These are phyloP conservation scores for Alauda arvensis DNA, from an alignment of 2,797 vertebrate genomes.

Conservation along the genomic window DNA sequence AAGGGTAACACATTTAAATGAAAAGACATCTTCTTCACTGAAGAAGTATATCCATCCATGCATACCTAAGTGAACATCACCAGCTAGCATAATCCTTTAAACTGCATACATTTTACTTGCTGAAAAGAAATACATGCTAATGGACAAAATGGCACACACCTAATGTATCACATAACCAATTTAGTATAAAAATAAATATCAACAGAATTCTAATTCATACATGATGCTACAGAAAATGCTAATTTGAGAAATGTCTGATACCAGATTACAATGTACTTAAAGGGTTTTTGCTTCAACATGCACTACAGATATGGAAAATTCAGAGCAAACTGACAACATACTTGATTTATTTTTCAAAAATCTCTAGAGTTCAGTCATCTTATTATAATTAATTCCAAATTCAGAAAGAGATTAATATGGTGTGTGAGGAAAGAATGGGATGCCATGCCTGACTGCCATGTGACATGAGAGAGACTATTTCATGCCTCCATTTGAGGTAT, in stretches of 20 bases:
- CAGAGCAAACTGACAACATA: slow-evolving; percentile 19
- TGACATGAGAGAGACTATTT: neutral
- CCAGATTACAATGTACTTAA: slow-evolving; percentile 29
- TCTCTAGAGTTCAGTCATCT: slow-evolving; percentile 46
- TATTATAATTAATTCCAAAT: slow-evolving; percentile 46
- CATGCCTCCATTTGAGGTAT: neutral
- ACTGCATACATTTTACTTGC: neutral
- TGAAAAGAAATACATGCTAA: slow-evolving; percentile 46
- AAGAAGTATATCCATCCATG: neutral
- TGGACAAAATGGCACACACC: neutral
- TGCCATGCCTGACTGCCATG: slow-evolving; percentile 25
- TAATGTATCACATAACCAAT: neutral
- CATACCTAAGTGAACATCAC: neutral
- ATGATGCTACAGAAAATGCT: slow-evolving; percentile 19
- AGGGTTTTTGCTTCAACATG: slow-evolving; percentile 3
- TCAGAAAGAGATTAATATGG: slow-evolving; percentile 29
- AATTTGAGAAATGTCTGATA: slow-evolving; percentile 42
- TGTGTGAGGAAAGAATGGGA: neutral
- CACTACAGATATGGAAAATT: slow-evolving; percentile 21
- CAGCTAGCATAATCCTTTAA: neutral
- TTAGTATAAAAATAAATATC: slow-evolving; percentile 20
- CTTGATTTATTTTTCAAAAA: slow-evolving; percentile 40
- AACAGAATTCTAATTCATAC: slow-evolving; percentile 26
- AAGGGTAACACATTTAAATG: neutral
- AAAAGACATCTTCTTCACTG: neutral